phyloP scores from a whole-genome alignment of 2,888 invertebrate species.

The Chydorus sphaericus region DNA sequence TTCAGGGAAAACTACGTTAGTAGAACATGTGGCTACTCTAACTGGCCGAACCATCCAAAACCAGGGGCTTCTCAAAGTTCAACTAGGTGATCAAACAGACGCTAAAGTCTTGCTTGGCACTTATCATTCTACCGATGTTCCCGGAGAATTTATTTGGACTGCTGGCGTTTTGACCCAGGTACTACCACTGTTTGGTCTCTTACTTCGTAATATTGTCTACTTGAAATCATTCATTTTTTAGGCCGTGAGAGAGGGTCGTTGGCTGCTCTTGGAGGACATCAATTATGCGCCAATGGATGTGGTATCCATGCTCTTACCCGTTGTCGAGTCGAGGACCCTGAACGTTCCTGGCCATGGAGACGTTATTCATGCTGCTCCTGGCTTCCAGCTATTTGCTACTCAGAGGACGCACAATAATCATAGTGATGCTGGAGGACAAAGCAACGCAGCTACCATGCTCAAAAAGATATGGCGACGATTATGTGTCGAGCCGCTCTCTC shows the following conservation, averaged over 20 bases:
- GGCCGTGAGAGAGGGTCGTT: slow-evolving; percentile 70
- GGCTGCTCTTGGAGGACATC: slow-evolving; percentile 90
- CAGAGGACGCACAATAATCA: slow-evolving; percentile 34
- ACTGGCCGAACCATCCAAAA: slow-evolving; percentile 38
- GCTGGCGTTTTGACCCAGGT: slow-evolving; percentile 75
- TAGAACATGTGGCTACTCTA: slow-evolving; percentile 68
- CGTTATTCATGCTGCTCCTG: slow-evolving; percentile 58
- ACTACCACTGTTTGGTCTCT: slow-evolving; percentile 22
- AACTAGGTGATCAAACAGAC: slow-evolving; percentile 93
- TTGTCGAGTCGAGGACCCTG: slow-evolving; percentile 66
- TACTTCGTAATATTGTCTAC: not conserved
- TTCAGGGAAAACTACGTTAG: slow-evolving; percentile 63
- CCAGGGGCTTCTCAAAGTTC: slow-evolving; percentile 60
- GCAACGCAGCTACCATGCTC: slow-evolving; percentile 65
- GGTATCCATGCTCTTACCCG: slow-evolving; percentile 65
- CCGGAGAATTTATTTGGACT: slow-evolving; percentile 94
- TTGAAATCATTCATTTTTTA: slow-evolving; percentile 26
- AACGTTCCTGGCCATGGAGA: slow-evolving; percentile 81
- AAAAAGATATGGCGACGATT: slow-evolving; percentile 41
- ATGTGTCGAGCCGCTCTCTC: slow-evolving; percentile 60
- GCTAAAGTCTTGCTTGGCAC: slow-evolving; percentile 86
- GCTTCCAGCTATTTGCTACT: slow-evolving; percentile 86
- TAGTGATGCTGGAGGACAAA: slow-evolving; percentile 37
- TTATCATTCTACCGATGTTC: slow-evolving; percentile 87
- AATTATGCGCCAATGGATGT: slow-evolving; percentile 89